phyloP scores from a whole-genome alignment of 2,797 vertebrate genomes.

The Labeo calbasu region DNA sequence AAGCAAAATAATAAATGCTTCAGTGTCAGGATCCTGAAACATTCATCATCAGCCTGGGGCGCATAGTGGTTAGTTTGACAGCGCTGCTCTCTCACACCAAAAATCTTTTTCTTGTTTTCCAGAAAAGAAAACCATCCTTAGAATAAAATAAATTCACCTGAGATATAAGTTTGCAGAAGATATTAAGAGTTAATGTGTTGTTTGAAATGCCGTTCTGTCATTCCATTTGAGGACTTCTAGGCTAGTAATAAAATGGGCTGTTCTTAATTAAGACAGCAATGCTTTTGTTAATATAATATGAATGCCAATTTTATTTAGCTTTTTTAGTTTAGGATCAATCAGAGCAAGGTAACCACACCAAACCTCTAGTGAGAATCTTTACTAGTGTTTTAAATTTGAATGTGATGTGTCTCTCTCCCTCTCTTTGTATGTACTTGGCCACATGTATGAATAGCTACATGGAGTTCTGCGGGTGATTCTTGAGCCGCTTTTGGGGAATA shows the following conservation, averaged over 20 bases:
- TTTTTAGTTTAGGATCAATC: not conserved
- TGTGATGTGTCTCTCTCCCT: not conserved
- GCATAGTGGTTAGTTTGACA: not conserved
- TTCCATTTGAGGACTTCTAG: not conserved
- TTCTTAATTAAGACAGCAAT: not conserved
- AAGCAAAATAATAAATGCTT: constrained; percentile 17
- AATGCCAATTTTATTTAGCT: not conserved
- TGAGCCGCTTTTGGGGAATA: constrained; percentile 93
- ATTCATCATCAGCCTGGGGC: not conserved
- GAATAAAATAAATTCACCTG: not conserved
- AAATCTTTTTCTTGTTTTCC: not conserved
- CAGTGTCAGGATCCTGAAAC: not conserved
- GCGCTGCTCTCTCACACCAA: not conserved
- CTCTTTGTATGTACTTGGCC: constrained; percentile 19
- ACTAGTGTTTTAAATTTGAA: not conserved
- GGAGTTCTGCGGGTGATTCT: constrained; percentile 94
- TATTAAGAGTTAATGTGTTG: not conserved
- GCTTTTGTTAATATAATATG: constrained; percentile 2
- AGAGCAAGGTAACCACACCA: not conserved
- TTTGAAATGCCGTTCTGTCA: not conserved
- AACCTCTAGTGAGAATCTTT: not conserved
- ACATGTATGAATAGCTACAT: constrained; percentile 83
- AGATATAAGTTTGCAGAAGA: not conserved
- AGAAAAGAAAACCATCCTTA: not conserved
- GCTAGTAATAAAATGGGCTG: not conserved